phyloP scores from a whole-genome alignment of 2,888 invertebrate genomes.

The Lymantria dispar region DNA sequence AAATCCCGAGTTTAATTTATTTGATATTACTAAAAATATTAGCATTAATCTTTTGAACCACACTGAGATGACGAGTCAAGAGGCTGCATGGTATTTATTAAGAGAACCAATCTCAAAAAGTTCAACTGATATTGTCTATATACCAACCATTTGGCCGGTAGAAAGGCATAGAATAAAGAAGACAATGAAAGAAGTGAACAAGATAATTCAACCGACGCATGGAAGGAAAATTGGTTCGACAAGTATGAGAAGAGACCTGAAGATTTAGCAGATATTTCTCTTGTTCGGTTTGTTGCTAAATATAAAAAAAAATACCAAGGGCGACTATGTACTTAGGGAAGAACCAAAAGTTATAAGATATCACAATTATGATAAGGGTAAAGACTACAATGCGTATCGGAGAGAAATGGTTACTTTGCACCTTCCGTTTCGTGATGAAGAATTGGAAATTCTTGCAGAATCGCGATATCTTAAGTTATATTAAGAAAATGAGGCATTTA shows the following conservation, averaged over 20 bases:
- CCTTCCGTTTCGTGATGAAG: slow-evolving; percentile 46
- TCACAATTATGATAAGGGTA: slow-evolving; percentile 48
- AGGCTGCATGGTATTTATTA: slow-evolving; percentile 64
- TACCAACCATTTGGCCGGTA: slow-evolving; percentile 50
- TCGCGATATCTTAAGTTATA: slow-evolving; percentile 33
- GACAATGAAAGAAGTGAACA: slow-evolving; percentile 31
- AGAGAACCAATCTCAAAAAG: slow-evolving; percentile 54
- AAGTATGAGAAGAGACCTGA: slow-evolving; percentile 34
- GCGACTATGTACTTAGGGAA: slow-evolving; percentile 28
- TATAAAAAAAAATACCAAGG: slow-evolving; percentile 24
- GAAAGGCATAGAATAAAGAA: slow-evolving; percentile 46
- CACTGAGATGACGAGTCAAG: slow-evolving; percentile 55
- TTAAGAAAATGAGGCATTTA: slow-evolving; percentile 26
- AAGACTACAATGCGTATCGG: slow-evolving; percentile 42
- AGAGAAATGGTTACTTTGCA: slow-evolving; percentile 48
- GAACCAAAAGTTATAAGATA: slow-evolving; percentile 41
- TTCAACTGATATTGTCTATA: too few relatives aligned
- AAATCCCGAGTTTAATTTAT: slow-evolving; percentile 30
- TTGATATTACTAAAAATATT: slow-evolving; percentile 22
- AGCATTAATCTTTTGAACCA: slow-evolving; percentile 43
- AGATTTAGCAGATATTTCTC: slow-evolving; percentile 25
- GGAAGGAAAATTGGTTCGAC: slow-evolving; percentile 38
- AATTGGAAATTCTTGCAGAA: slow-evolving; percentile 28
- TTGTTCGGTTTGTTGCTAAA: slow-evolving; percentile 35
- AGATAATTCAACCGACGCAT: slow-evolving; percentile 37